Evolutionary conservation across 1,140 invertebrate genomes (phyloP).

Genomic region (Drosophila sechellia): DNA sequence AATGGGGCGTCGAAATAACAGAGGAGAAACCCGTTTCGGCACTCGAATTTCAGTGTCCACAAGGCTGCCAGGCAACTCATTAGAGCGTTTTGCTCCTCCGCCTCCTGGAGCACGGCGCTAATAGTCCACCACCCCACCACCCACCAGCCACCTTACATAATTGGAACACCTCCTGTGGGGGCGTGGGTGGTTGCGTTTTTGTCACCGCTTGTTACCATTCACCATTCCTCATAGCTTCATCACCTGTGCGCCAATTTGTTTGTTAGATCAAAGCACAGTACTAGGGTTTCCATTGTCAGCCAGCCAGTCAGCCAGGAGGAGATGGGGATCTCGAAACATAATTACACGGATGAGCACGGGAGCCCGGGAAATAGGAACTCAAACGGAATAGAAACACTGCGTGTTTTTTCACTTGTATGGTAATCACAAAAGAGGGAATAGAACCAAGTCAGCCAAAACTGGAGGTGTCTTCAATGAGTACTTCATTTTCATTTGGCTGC

Average conservation of each 20-base stretch:
- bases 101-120: slow-evolving; percentile 26
- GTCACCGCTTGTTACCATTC: slow-evolving; percentile 31
- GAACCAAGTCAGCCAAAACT: background rate
- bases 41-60: slow-evolving; percentile 64
- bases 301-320: background rate
- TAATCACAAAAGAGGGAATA: background rate
- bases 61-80: slow-evolving; percentile 77
- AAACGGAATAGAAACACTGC: slow-evolving; percentile 2
- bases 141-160: slow-evolving; percentile 21
- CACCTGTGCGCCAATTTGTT: slow-evolving; percentile 55
- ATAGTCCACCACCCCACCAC: slow-evolving; percentile 20
- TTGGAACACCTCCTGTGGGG: slow-evolving; percentile 42
- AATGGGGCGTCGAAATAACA: slow-evolving; percentile 62
- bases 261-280: slow-evolving; percentile 73
- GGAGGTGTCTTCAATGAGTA: background rate
- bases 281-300: slow-evolving; percentile 78
- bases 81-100: slow-evolving; percentile 51
- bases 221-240: background rate
- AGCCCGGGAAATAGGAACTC: background rate
- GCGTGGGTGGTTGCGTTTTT: slow-evolving; percentile 40
- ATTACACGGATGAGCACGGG: slow-evolving; percentile 20
- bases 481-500: too few species aligned
- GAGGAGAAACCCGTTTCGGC: slow-evolving; percentile 52
- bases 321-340: slow-evolving; percentile 2
- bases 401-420: background rate